Conservation (phyloP, 2,113 vertebrate species). For the Erpornis zantholeuca region DNA sequence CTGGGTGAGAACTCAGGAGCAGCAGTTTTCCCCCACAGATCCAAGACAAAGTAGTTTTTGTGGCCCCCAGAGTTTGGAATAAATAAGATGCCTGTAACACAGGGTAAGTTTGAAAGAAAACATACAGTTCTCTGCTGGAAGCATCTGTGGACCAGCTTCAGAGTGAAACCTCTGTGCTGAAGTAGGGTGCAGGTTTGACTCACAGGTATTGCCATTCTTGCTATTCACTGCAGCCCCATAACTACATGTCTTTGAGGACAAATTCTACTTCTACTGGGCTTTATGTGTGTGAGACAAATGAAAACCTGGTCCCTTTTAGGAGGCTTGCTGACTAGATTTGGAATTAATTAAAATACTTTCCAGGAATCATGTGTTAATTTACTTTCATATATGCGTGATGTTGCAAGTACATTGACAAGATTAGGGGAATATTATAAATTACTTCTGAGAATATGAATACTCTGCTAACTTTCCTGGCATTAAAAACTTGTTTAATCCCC, state of each 20-base stretch:
- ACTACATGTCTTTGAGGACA: neutral
- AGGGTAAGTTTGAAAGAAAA: neutral
- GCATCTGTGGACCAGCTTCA: neutral
- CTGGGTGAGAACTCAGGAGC: neutral
- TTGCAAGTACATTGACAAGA: neutral
- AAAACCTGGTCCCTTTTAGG: neutral
- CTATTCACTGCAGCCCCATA: neutral
- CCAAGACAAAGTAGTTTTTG: neutral
- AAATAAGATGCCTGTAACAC: neutral
- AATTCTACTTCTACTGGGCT: neutral
- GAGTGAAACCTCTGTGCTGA: neutral
- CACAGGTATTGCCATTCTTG: neutral
- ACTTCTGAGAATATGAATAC: neutral
- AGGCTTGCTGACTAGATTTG: neutral
- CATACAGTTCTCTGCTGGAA: neutral
- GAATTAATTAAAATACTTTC: neutral
- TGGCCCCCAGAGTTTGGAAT: neutral
- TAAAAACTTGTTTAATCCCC: neutral
- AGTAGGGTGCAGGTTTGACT: neutral
- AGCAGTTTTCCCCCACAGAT: neutral
- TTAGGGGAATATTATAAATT: neutral
- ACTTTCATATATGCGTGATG: neutral
- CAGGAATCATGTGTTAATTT: neutral
- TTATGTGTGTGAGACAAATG: neutral
- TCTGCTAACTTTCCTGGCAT: neutral